Percentiles rank a stretch among this genome's conserved stretches.
Conservation (phyloP, 2,888 invertebrate species). For the Acanthococcus lagerstroemiae region DNA sequence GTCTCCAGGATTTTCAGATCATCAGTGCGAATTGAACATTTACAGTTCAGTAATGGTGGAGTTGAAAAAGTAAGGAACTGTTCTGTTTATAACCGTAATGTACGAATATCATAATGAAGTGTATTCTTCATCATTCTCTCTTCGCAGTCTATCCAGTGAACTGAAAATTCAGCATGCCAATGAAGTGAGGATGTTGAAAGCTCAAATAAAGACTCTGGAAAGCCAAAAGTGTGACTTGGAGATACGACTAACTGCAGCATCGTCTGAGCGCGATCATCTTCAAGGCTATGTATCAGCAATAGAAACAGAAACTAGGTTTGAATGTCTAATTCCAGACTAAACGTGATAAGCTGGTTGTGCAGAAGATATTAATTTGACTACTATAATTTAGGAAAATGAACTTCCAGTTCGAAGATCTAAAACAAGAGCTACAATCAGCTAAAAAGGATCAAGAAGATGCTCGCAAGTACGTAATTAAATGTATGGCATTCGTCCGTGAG, state of each 20-base stretch:
- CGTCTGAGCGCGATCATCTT: conserved; percentile 18
- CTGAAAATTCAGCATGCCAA: conserved; percentile 11
- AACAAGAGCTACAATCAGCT: conserved; percentile 8
- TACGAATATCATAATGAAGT: not conserved
- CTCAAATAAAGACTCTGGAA: conserved; percentile 1
- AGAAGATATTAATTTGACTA: no score
- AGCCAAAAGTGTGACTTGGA: conserved; percentile 3
- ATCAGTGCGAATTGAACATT: not conserved
- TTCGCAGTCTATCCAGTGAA: conserved; percentile 10
- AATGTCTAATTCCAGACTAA: not conserved
- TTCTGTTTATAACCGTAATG: not conserved
- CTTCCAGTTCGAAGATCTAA: not conserved
- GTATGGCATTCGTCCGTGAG: conserved; percentile 16
- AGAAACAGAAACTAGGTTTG: conserved; percentile 8
- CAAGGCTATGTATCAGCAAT: conserved; percentile 15
- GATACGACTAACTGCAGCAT: not conserved
- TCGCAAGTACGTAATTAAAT: conserved; percentile 8
- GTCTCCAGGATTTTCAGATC: not conserved
- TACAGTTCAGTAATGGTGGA: not conserved
- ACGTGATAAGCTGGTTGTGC: no score
- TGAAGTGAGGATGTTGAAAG: conserved; percentile 1
- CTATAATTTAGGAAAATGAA: conserved; percentile 14
- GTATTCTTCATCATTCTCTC: not conserved
- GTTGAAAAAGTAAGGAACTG: not conserved
- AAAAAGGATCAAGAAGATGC: conserved; percentile 13